phyloP scores from a whole-genome alignment of 2,888 invertebrate species.

The Drosophila kanekoi region DNA sequence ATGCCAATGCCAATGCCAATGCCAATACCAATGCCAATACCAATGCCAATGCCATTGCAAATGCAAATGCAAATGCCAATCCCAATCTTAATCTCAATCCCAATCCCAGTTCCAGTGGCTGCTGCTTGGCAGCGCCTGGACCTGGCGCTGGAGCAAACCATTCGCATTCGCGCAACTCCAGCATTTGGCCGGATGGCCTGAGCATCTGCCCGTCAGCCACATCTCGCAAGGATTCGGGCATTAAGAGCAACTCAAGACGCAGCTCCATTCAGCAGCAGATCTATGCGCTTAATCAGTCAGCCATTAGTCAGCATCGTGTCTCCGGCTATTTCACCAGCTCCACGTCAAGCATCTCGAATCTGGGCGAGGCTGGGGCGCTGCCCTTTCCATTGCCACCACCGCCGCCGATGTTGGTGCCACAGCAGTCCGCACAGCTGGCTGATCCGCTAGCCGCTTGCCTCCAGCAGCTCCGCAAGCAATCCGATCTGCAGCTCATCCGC shows the following conservation, averaged over 20 bases:
- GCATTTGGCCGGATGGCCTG: conserved; percentile 87
- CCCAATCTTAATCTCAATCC: conserved; percentile 13
- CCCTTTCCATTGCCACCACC: conserved; percentile 47
- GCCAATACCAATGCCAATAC: conserved; percentile 7
- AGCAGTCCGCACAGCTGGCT: conserved; percentile 85
- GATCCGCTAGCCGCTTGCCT: conserved; percentile 90
- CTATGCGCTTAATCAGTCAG: conserved; percentile 88
- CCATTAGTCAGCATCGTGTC: conserved; percentile 92
- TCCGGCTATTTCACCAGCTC: conserved; percentile 96
- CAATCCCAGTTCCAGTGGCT: conserved; percentile 28
- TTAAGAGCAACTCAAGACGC: conserved; percentile 92
- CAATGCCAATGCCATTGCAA: conserved; percentile 21
- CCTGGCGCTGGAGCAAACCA: conserved; percentile 15
- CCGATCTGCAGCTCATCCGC: conserved; percentile 94
- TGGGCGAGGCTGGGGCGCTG: conserved; percentile 69
- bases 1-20: conserved; percentile 13
- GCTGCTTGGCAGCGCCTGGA: conserved; percentile 45
- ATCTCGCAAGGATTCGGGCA: conserved; percentile 95
- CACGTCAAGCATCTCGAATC: conserved; percentile 88
- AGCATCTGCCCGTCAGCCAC: conserved; percentile 92
- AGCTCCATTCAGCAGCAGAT: conserved; percentile 95
- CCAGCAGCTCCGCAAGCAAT: conserved; percentile 93
- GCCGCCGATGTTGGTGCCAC: conserved; percentile 84
- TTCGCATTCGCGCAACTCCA: conserved; percentile 77
- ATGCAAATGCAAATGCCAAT: conserved; percentile 4